phyloP scores from a whole-genome alignment of 2,888 invertebrate genomes.

The Microctonus aethiopoides region DNA sequence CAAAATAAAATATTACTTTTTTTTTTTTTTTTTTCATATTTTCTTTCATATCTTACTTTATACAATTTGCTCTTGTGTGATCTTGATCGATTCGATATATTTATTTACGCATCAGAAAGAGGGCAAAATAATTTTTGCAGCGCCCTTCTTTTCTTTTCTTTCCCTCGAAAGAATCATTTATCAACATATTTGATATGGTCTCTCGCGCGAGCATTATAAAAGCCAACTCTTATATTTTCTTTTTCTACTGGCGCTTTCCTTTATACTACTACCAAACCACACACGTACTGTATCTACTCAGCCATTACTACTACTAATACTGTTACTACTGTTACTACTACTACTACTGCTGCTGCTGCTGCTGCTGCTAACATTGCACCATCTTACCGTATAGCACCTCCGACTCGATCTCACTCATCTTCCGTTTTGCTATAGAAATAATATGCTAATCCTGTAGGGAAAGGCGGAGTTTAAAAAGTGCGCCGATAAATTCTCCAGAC shows the following conservation, averaged over 20 bases:
- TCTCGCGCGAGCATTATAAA: constrained; percentile 47
- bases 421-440: constrained; percentile 60
- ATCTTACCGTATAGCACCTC: constrained; percentile 28
- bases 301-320: constrained; percentile 14
- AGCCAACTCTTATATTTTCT: constrained; percentile 36
- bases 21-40: not conserved
- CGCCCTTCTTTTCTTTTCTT: too few species aligned
- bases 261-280: constrained; percentile 20
- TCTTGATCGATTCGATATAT: constrained; percentile 39
- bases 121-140: constrained; percentile 49
- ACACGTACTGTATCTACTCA: not conserved
- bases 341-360: constrained; percentile 39
- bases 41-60: not conserved
- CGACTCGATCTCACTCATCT: constrained; percentile 42
- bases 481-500: constrained; percentile 66
- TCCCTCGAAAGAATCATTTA: constrained; percentile 65
- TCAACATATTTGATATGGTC: constrained; percentile 67
- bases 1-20: constrained; percentile 23
- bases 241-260: constrained; percentile 25
- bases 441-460: constrained; percentile 63
- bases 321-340: constrained; percentile 41
- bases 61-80: not conserved
- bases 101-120: constrained; percentile 8
- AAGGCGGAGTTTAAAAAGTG: constrained; percentile 67
- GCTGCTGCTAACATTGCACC: constrained; percentile 26